Evolutionary conservation across 2,113 vertebrate species (phyloP), one percentile per base, ranked within the genome.

Genomic region (Xiphophorus hellerii): DNA sequence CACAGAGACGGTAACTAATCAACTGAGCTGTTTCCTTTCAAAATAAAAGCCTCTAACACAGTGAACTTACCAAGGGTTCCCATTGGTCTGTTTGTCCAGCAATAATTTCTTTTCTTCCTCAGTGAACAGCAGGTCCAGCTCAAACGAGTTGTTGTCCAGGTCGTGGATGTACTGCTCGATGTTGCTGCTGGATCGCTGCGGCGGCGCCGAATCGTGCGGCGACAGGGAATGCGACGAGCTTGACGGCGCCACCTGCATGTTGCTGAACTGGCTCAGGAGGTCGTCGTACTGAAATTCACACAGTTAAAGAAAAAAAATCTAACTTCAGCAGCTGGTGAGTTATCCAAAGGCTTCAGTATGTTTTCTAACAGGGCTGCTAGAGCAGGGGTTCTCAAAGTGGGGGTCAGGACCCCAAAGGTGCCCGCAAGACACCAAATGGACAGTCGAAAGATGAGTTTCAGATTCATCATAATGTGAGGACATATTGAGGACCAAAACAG

Each of bases 131-230:
- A 99, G 90, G 88, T 99, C 97, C 89, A 99, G 94, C 92, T 99
- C 97, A 91, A 99, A 98, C 62, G 97, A 98, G 91, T 99, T 98
- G 84, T 95, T 97, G 94, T 99, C 98, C 88, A 98, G 93, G 91
- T 97, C 97, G 2, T 99, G 98, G 92, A 99, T 98, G 86, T 99
- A 99, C 92, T 99, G 98, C 83, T 99, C 97, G 27, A 99, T 97
- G 90, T 96, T 99, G 92, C 97, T 98, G 93, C 96, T 97, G 3
- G 96, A 96, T 61, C 93, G 92, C 78, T 95, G 96, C 0, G 96
- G 93, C 5, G 88, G 94, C 37, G 92, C 90, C 0, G 93, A 85
- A 37, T 97, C 97, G 17, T 92, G 88, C 3, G 94, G 86, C 4
- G 95, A 95, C 73, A 96, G 87, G 51, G 96, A 96, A 88, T 96